Conservation (phyloP, 2,113 vertebrate genomes). For the Zootoca vivipara region DNA sequence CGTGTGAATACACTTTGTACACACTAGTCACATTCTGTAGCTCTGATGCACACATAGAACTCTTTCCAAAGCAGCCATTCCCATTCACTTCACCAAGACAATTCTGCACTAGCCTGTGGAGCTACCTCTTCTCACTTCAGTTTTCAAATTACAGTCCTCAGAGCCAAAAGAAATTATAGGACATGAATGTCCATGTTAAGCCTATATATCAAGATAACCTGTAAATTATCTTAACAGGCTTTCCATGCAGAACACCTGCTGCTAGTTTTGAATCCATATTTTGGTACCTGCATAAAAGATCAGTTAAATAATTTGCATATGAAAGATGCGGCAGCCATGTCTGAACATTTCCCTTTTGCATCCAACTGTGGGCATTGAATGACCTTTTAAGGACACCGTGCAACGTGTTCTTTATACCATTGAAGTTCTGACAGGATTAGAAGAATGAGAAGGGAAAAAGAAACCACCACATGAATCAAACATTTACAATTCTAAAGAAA, state of each 20-base stretch:
- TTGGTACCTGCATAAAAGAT: not conserved
- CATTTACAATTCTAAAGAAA: not conserved
- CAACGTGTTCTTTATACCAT: not conserved
- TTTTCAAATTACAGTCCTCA: not conserved
- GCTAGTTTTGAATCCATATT: not conserved
- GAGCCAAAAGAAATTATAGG: not conserved
- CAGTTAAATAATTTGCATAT: slow-evolving; percentile 15
- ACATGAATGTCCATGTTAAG: not conserved
- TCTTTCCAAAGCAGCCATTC: not conserved
- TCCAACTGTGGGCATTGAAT: not conserved
- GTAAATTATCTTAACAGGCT: not conserved
- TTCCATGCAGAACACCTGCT: not conserved
- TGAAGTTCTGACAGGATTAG: not conserved
- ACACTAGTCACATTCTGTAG: not conserved
- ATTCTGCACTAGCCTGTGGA: not conserved
- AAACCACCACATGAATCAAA: slow-evolving; percentile 37
- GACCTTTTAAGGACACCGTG: not conserved
- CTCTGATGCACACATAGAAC: not conserved
- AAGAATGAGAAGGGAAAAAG: not conserved
- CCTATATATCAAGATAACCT: not conserved
- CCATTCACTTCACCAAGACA: not conserved
- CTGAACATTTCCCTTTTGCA: slow-evolving; percentile 18
- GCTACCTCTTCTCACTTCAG: not conserved
- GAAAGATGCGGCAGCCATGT: slow-evolving; percentile 19
- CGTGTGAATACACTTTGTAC: not conserved